phyloP scores from a whole-genome alignment of 2,113 vertebrate genomes.

The Marcusenius ussheri region DNA sequence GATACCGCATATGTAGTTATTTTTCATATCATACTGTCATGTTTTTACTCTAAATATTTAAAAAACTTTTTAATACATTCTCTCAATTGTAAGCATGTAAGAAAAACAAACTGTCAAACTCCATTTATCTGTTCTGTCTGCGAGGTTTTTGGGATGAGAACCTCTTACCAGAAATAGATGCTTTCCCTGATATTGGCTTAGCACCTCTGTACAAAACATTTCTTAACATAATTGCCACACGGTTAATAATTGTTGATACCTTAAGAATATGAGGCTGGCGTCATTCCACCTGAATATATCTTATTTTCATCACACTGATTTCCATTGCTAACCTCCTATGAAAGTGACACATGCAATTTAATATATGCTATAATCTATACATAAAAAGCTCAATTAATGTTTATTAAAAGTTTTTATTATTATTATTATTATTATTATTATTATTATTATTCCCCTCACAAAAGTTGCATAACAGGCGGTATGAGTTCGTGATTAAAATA shows the following conservation, averaged over 20 bases:
- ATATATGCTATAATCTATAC: background rate
- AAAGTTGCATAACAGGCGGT: background rate
- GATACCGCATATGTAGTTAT: background rate
- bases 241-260: background rate
- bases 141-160: background rate
- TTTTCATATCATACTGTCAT: background rate
- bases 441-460: background rate
- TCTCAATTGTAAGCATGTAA: background rate
- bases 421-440: background rate
- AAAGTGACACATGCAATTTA: background rate
- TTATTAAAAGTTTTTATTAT: background rate
- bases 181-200: background rate
- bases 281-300: background rate
- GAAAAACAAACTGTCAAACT: background rate
- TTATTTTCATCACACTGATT: background rate
- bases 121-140: background rate
- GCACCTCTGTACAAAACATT: background rate
- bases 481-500: background rate
- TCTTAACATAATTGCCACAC: background rate
- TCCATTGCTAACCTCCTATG: background rate
- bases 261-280: background rate
- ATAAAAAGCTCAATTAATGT: background rate
- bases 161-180: background rate
- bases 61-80: background rate
- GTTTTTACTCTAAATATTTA: background rate